phyloP scores from a whole-genome alignment of 2,888 invertebrate genomes.

The Trachelus tabidus region DNA sequence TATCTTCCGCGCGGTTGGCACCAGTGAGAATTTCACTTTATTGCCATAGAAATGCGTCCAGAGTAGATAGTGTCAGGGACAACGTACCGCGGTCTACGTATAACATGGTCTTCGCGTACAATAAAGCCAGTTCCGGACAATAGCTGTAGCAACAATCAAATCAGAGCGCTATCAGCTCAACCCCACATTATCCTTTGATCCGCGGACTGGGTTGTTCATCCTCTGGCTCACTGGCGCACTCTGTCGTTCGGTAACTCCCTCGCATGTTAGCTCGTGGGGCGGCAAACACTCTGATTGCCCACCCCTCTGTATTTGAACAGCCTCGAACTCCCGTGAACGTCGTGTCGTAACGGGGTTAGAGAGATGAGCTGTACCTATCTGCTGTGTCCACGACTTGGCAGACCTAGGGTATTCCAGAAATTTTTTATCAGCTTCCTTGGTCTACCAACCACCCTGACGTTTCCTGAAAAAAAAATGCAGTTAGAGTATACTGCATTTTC shows the following conservation, averaged over 20 bases:
- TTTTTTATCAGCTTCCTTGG: background rate
- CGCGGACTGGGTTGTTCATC: conserved; percentile 23
- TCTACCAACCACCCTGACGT: background rate
- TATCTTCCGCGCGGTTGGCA: background rate
- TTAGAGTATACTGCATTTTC: background rate
- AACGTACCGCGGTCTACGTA: conserved; percentile 28
- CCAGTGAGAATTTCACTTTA: conserved; percentile 26
- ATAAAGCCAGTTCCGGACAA: conserved; percentile 58
- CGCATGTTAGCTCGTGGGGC: conserved; percentile 51
- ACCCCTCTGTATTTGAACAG: conserved; percentile 60
- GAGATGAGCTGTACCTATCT: background rate
- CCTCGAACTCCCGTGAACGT: conserved; percentile 39
- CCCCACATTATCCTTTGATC: conserved; percentile 55
- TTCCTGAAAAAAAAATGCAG: background rate
- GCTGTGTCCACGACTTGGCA: background rate
- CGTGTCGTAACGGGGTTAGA: background rate
- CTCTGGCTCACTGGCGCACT: conserved; percentile 25
- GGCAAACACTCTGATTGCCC: conserved; percentile 65
- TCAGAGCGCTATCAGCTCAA: conserved; percentile 59
- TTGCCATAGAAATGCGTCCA: conserved; percentile 25
- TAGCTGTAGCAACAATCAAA: conserved; percentile 65
- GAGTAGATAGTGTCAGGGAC: conserved; percentile 54
- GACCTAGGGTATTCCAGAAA: background rate
- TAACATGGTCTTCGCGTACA: conserved; percentile 38
- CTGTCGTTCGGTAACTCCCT: conserved; percentile 33